Evolutionary conservation across 2,113 vertebrate genomes (phyloP), one percentile per base, ranked within the genome.

Genomic region (Sinocyclocheilus anshuiensis): DNA sequence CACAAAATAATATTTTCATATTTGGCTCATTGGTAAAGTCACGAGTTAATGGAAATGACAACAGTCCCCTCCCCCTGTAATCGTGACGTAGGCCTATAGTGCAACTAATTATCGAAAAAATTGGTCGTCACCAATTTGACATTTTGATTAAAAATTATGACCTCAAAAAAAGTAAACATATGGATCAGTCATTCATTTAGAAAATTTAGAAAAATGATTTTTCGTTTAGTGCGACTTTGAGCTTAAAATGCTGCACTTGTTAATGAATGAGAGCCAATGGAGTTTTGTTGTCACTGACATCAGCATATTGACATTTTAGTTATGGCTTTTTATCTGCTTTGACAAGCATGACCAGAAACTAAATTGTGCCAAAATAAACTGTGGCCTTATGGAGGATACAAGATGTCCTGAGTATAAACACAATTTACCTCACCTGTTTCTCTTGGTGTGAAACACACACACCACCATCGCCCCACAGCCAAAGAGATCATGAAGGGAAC

Each of bases 351-450:
- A 78, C n/a, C 16, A 77, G 50, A 77, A 50, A 18, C 50, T 33
- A 57, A 61, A 57, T 5, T 78, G 76, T 22, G 29, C 24, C 6
- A 53, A 57, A 78, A 55, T 33, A 78, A 57, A 78, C 15, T 2
- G 29, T 2, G 9, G 50, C 13, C 16, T 22, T 36, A 57, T 29
- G 4, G 45, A 45, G 22, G 48, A 77, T 48, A 77, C 22, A 77
- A 77, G 5, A 26, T 8, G 45, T 77, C 12, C 76, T 55, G n/a
- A 55, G 24, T 77, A 63, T 81, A 42, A 61, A 36, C 78, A 48
- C n/a, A 26, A 81, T 81, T 45, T 33, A 80, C 33, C 55, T 79
- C 39, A 67, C 59, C 79, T 11, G 59, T 81, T 81, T 48, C 36
- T 63, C 55, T 50, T 29, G 42, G n/a, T 48, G 59, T 5, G 39